Evolutionary conservation across 2,113 vertebrate genomes (phyloP).

Genomic region (Pteropus alecto): DNA sequence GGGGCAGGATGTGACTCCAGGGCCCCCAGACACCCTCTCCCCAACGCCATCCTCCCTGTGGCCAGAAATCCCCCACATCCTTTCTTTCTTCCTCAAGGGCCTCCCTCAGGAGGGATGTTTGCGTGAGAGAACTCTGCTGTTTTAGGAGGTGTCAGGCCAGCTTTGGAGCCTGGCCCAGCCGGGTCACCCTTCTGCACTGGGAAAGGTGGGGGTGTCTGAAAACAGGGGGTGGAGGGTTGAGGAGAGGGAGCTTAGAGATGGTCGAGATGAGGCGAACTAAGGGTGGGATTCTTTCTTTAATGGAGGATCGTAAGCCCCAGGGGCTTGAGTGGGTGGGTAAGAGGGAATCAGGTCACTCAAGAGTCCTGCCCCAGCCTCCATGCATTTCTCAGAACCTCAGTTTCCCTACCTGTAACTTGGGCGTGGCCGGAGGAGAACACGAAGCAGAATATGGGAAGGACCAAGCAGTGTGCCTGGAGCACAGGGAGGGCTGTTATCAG

Average conservation of each 20-base stretch:
- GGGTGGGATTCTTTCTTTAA: rapidly evolving
- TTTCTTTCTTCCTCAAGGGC: neutral
- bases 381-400: neutral
- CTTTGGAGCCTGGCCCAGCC: neutral
- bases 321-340: neutral
- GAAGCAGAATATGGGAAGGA: rapidly evolving
- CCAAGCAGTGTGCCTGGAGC: neutral
- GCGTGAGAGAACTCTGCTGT: neutral
- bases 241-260: neutral
- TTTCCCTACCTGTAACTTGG: neutral
- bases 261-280: rapidly evolving
- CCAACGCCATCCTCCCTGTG: rapidly evolving
- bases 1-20: neutral
- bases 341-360: no score
- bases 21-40: neutral
- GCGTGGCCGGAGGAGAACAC: neutral
- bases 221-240: neutral
- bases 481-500: rapidly evolving
- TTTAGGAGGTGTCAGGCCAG: no score
- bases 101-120: neutral
- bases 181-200: neutral
- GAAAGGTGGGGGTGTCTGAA: neutral
- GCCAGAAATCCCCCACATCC: neutral
- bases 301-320: rapidly evolving
- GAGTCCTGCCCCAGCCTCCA: neutral